Evolutionary conservation across 2,113 vertebrate genomes (phyloP).

Genomic region (Diadophis punctatus): DNA sequence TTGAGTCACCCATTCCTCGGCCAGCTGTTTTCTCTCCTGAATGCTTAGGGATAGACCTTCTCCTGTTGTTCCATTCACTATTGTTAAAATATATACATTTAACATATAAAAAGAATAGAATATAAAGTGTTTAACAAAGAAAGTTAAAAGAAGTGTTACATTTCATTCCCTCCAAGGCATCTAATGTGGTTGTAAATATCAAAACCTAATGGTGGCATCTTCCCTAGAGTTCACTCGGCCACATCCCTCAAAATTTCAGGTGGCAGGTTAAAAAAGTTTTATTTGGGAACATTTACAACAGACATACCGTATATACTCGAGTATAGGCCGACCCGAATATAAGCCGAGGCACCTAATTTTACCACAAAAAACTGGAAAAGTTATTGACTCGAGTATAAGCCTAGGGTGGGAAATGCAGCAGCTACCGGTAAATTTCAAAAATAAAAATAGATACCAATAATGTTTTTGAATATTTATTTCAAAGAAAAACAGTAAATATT

Average conservation of each 20-base stretch:
- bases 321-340: too few species aligned
- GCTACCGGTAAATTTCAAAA: too few species aligned
- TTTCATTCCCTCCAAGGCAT: background rate
- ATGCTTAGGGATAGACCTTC: slow-evolving; percentile 85
- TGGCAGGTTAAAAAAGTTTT: background rate
- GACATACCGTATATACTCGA: too few species aligned
- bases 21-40: slow-evolving; percentile 80
- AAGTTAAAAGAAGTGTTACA: background rate
- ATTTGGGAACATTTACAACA: background rate
- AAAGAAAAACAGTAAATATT: too few species aligned
- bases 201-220: too few species aligned
- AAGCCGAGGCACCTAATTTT: too few species aligned
- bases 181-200: background rate
- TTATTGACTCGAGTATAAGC: too few species aligned
- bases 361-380: too few species aligned
- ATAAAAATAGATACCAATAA: too few species aligned
- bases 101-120: background rate
- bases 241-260: background rate
- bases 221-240: background rate
- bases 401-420: too few species aligned
- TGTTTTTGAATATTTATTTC: too few species aligned
- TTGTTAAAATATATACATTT: slow-evolving; percentile 40
- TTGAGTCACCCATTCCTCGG: slow-evolving; percentile 82
- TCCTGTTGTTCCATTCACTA: slow-evolving; percentile 96
- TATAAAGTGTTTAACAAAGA: background rate